A percentile compares a stretch with the other conserved stretches of the same genome.
Conservation (phyloP, 2,888 invertebrate species). For the Laothoe populi region DNA sequence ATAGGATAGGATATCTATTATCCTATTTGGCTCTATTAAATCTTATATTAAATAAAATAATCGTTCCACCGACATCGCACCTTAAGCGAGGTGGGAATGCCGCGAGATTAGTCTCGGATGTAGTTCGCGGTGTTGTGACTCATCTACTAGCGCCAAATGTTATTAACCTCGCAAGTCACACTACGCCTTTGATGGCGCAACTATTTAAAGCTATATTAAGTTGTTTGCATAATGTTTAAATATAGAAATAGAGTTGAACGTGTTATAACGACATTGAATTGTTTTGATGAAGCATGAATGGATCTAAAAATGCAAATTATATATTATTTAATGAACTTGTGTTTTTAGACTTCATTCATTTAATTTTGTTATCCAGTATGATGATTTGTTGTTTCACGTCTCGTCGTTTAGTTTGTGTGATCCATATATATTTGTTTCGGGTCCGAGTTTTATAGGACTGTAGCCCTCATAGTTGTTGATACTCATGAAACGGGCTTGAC, state of each 20-base stretch:
- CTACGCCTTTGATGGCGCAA: slow-evolving; percentile 42
- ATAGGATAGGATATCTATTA: too few species aligned
- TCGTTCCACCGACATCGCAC: neutral
- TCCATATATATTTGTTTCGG: too few species aligned
- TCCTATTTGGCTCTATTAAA: too few species aligned
- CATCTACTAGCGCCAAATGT: slow-evolving; percentile 52
- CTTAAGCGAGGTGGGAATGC: slow-evolving; percentile 18
- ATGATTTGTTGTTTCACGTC: too few species aligned
- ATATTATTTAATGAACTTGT: neutral
- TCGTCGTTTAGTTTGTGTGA: too few species aligned
- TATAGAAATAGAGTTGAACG: neutral
- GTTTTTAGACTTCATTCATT: too few species aligned
- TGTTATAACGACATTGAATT: neutral
- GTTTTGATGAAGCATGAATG: neutral
- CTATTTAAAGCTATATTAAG: slow-evolving; percentile 33
- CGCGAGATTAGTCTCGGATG: slow-evolving; percentile 39
- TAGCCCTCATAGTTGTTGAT: too few species aligned
- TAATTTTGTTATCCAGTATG: too few species aligned
- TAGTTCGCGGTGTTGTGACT: slow-evolving; percentile 49
- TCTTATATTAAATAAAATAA: neutral
- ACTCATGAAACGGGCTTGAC: too few species aligned
- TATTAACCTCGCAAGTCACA: slow-evolving; percentile 48
- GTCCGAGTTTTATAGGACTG: too few species aligned
- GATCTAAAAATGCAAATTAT: neutral
- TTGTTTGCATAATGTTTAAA: slow-evolving; percentile 14